Conservation (phyloP, 2,113 vertebrate species). For the Sebastes schlegelii region DNA sequence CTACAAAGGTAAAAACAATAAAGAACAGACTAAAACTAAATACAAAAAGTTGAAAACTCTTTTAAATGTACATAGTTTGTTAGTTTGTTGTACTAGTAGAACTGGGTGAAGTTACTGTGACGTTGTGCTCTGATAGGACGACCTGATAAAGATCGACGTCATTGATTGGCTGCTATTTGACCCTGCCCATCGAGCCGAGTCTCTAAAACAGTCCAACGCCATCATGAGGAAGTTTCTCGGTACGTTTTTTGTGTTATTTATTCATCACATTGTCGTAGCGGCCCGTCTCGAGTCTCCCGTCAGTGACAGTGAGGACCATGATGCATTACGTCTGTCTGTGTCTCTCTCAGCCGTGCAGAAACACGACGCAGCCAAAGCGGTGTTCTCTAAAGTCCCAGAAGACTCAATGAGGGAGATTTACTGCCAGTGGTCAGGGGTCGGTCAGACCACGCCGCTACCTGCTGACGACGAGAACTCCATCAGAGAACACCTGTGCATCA, state of each 20-base stretch:
- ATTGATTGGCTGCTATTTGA: slow-evolving; percentile 98
- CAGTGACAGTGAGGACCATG: background rate
- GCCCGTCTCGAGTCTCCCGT: background rate
- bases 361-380: slow-evolving; percentile 94
- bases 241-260: slow-evolving; percentile 29
- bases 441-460: slow-evolving; percentile 88
- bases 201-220: slow-evolving; percentile 97
- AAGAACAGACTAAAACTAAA: background rate
- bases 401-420: slow-evolving; percentile 96
- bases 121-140: slow-evolving; percentile 84
- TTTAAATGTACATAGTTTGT: background rate
- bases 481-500: slow-evolving; percentile 94
- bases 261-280: too few species aligned
- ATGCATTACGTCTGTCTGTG: background rate
- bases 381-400: slow-evolving; percentile 95
- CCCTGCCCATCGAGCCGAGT: slow-evolving; percentile 93
- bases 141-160: slow-evolving; percentile 93
- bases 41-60: background rate
- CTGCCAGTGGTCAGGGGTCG: slow-evolving; percentile 90
- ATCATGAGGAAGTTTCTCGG: slow-evolving; percentile 99
- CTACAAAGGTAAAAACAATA: slow-evolving; percentile 60
- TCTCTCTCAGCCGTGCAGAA: slow-evolving; percentile 90
- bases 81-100: background rate
- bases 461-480: slow-evolving; percentile 96
- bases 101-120: background rate